These are phyloP conservation scores for Antedon mediterranea DNA, from an alignment of 53 echinoderm and acorn worm species.

Conservation along the genomic window DNA sequence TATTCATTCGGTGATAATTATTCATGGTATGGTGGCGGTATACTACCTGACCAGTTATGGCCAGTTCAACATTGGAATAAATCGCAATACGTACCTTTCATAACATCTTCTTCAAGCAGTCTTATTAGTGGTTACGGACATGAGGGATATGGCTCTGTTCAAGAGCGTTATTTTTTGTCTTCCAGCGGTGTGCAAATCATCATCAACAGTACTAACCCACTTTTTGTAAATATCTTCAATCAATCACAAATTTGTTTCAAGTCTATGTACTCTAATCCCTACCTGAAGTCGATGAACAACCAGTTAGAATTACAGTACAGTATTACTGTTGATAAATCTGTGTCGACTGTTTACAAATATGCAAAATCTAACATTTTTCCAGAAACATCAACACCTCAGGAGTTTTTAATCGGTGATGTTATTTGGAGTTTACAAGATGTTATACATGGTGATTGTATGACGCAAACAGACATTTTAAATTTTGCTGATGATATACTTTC, in stretches of 20 bases:
- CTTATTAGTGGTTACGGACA: slow-evolving; percentile 24
- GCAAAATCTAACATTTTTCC: slow-evolving; percentile 22
- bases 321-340: slow-evolving; percentile 43
- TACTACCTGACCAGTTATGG: slow-evolving; percentile 48
- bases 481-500: neutral
- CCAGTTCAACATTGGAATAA: slow-evolving; percentile 55
- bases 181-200: slow-evolving; percentile 48
- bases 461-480: neutral
- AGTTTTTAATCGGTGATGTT: neutral
- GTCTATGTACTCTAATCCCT: slow-evolving; percentile 20
- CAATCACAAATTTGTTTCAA: slow-evolving; percentile 54
- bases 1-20: slow-evolving; percentile 45
- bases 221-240: slow-evolving; percentile 56
- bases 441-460: neutral
- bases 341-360: slow-evolving; percentile 46
- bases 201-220: slow-evolving; percentile 42
- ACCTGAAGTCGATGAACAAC: slow-evolving; percentile 28
- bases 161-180: slow-evolving; percentile 80
- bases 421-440: neutral
- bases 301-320: slow-evolving; percentile 47
- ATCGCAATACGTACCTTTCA: slow-evolving; percentile 37
- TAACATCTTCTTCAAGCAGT: neutral
- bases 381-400: neutral
- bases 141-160: slow-evolving; percentile 54
- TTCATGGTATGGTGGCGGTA: slow-evolving; percentile 87